These are phyloP conservation scores for Trichosurus vulpecula DNA, from an alignment of 2,797 vertebrate genomes.

Conservation along the genomic window DNA sequence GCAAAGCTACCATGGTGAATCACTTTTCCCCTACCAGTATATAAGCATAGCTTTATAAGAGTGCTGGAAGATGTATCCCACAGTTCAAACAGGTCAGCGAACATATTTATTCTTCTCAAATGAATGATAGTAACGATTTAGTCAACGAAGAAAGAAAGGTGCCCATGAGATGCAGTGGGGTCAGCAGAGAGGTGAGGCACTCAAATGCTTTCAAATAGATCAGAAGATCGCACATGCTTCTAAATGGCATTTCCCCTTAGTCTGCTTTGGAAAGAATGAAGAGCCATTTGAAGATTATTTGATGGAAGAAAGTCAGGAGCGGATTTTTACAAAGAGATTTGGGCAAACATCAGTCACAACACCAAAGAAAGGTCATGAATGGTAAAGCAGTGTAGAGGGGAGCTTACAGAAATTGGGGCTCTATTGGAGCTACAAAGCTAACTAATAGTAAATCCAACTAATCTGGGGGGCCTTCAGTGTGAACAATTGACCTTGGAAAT, in stretches of 20 bases:
- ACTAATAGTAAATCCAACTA: conserved; percentile 7
- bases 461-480: conserved; percentile 32
- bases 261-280: conserved; percentile 29
- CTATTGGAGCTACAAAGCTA: conserved; percentile 37
- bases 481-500: conserved; percentile 32
- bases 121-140: conserved; percentile 70
- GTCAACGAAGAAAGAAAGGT: conserved; percentile 53
- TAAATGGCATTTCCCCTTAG: conserved; percentile 36
- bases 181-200: conserved; percentile 72
- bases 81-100: conserved; percentile 69
- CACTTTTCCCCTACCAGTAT: conserved; percentile 35
- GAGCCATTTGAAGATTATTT: conserved; percentile 60
- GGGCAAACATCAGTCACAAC: conserved; percentile 37
- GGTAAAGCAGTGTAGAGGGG: neutral
- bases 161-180: conserved; percentile 49
- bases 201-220: conserved; percentile 74
- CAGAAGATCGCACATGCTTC: conserved; percentile 60
- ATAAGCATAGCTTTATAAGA: conserved; percentile 57
- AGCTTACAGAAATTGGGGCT: conserved; percentile 6
- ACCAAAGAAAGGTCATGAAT: conserved; percentile 48
- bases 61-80: conserved; percentile 63
- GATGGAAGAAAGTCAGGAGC: conserved; percentile 47
- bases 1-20: conserved; percentile 1
- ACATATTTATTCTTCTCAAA: conserved; percentile 76
- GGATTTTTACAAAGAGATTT: conserved; percentile 55